Conservation (phyloP, 2,888 invertebrate species). For the Plutella xylostella region DNA sequence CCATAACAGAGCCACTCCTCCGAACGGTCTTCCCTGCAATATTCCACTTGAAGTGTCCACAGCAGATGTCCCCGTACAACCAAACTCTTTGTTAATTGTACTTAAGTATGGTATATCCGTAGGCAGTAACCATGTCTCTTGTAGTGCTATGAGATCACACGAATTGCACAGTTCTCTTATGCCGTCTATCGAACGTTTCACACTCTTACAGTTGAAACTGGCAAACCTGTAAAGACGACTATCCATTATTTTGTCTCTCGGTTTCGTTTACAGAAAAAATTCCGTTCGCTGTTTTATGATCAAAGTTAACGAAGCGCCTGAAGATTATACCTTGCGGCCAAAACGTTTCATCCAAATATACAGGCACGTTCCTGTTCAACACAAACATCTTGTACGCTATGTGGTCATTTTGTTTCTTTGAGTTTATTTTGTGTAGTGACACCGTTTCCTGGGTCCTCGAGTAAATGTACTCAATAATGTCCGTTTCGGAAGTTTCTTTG, state of each 20-base stretch:
- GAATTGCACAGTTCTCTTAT: neutral
- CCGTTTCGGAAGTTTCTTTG: neutral
- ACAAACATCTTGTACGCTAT: conserved; percentile 1
- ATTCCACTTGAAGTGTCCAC: no score
- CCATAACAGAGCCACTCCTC: no score
- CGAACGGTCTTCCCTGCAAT: no score
- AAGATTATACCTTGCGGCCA: conserved; percentile 4
- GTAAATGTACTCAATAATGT: neutral
- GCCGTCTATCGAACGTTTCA: neutral
- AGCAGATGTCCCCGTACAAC: neutral
- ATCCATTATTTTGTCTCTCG: neutral
- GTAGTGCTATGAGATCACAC: neutral
- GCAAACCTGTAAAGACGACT: neutral
- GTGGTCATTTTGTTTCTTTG: neutral
- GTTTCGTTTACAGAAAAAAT: conserved; percentile 3
- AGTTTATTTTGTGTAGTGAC: neutral
- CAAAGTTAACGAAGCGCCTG: no score
- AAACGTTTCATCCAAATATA: neutral
- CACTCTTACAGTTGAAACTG: neutral
- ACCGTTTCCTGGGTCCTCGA: neutral
- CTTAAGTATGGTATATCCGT: neutral
- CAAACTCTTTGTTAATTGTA: neutral
- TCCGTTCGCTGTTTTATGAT: neutral
- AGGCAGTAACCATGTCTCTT: neutral
- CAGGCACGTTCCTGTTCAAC: neutral